These are phyloP conservation scores for Lucilia sericata DNA, from an alignment of 1,140 invertebrate genomes.

Conservation along the genomic window DNA sequence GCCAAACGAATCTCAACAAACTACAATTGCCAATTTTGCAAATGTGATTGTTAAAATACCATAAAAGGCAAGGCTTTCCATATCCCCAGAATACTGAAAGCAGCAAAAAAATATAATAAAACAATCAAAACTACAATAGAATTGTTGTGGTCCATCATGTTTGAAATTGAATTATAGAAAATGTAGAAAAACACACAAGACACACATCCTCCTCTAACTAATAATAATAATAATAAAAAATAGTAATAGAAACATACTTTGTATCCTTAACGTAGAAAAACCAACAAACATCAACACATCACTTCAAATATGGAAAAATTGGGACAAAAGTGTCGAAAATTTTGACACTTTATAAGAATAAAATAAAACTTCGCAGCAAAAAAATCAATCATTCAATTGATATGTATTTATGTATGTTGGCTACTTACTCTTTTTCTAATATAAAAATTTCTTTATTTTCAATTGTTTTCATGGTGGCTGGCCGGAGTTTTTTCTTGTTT, in stretches of 20 bases:
- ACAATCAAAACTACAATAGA: constrained; percentile 27
- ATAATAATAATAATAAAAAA: background rate
- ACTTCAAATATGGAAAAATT: constrained; percentile 39
- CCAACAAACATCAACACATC: background rate
- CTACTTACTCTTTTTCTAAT: background rate
- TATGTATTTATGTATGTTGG: background rate
- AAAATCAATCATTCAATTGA: constrained; percentile 10
- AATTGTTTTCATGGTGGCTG: background rate
- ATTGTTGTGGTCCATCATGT: constrained; percentile 18
- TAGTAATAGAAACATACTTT: background rate
- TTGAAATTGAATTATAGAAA: background rate
- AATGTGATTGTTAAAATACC: constrained; percentile 37
- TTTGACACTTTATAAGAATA: constrained; percentile 31
- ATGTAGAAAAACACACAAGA: background rate
- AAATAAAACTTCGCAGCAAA: background rate
- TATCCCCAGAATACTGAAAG: background rate
- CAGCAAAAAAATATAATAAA: background rate
- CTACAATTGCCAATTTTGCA: constrained; percentile 35
- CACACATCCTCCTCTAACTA: background rate
- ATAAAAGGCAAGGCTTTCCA: background rate
- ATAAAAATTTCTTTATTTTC: constrained; percentile 36
- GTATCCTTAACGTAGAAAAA: constrained; percentile 31
- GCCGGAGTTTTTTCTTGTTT: background rate
- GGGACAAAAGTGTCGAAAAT: constrained; percentile 38
- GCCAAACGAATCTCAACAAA: background rate